Evolutionary conservation across 2,797 vertebrate genomes (phyloP).

Genomic region (Balearica regulorum): DNA sequence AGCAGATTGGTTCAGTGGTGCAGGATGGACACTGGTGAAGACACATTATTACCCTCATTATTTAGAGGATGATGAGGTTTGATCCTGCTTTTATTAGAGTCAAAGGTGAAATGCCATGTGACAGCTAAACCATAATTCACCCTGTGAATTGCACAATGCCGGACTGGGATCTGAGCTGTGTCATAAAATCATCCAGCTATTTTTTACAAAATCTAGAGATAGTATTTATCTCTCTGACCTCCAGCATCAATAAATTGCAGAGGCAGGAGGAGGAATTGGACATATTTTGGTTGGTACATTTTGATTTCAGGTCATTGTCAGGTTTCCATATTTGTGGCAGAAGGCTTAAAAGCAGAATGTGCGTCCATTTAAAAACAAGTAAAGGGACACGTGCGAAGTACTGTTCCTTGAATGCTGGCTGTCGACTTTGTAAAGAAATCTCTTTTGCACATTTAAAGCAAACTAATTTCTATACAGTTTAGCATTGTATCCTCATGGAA

Average conservation of each 20-base stretch:
- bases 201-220: not conserved
- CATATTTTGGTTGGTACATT: not conserved
- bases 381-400: not conserved
- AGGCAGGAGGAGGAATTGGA: not conserved
- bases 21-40: not conserved
- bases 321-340: not conserved
- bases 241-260: not conserved
- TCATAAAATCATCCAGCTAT: slow-evolving; percentile 7
- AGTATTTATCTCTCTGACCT: slow-evolving; percentile 13
- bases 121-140: slow-evolving; percentile 29
- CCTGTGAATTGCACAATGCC: not conserved
- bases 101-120: not conserved
- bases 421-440: not conserved
- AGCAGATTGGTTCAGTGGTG: not conserved
- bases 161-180: not conserved
- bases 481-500: not conserved
- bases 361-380: not conserved
- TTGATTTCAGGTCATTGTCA: not conserved
- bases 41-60: not conserved
- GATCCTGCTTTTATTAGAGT: not conserved
- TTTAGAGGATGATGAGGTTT: not conserved
- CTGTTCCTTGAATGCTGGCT: not conserved
- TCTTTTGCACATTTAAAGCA: not conserved
- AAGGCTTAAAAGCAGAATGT: not conserved
- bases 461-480: not conserved